A percentile compares a stretch with the other conserved stretches of the same genome.
Evolutionary conservation across 2,113 vertebrate genomes (phyloP).

Genomic region (Perca schrenkii): DNA sequence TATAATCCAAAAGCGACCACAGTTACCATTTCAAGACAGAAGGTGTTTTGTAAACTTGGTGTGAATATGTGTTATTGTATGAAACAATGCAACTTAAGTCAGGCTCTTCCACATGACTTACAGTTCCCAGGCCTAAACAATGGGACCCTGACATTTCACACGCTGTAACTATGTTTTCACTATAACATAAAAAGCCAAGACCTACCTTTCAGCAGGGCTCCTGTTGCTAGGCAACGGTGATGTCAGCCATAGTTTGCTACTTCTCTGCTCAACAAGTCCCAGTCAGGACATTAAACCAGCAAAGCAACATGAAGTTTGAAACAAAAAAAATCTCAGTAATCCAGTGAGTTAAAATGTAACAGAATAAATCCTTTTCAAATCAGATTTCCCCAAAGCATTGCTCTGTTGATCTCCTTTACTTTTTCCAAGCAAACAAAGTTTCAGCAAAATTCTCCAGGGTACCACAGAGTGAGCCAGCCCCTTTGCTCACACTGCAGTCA

Average conservation of each 20-base stretch:
- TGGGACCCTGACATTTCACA: slow-evolving; percentile 19
- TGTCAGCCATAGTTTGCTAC: slow-evolving; percentile 29
- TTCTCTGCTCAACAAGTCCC: slow-evolving; percentile 19
- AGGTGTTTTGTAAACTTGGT: neutral
- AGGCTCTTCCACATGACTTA: neutral
- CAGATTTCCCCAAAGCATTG: neutral
- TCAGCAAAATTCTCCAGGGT: slow-evolving; percentile 19
- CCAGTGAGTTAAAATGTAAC: neutral
- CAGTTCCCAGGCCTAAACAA: neutral
- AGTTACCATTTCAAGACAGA: neutral
- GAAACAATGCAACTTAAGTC: neutral
- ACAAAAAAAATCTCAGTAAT: neutral
- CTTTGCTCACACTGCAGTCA: slow-evolving; percentile 12
- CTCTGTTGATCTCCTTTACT: neutral
- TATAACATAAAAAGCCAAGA: neutral
- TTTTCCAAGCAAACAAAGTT: neutral
- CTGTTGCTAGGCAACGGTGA: slow-evolving; percentile 39
- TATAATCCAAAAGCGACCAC: neutral
- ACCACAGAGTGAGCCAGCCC: slow-evolving; percentile 22
- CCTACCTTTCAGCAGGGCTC: slow-evolving; percentile 53
- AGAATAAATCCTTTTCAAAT: neutral
- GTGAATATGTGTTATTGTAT: slow-evolving; percentile 34
- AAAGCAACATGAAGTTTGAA: slow-evolving; percentile 12
- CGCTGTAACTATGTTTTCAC: neutral
- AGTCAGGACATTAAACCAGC: neutral